Conservation (phyloP, 1,140 invertebrate genomes). For the Lineus longissimus region DNA sequence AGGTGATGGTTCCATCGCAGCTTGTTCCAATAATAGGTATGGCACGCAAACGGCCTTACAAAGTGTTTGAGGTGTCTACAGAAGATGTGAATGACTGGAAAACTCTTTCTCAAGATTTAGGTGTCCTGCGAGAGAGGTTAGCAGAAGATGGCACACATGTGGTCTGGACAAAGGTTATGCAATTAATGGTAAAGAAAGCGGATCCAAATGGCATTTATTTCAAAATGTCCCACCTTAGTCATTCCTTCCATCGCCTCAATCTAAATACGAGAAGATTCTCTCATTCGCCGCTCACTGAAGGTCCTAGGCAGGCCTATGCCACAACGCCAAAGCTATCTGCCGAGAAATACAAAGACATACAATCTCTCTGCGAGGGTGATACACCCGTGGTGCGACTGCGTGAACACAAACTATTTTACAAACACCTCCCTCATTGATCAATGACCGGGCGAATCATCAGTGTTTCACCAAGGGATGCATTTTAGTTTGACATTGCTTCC, state of each 20-base stretch:
- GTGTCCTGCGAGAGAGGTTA: background rate
- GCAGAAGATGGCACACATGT: background rate
- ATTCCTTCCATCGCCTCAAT: background rate
- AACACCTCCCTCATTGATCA: no score
- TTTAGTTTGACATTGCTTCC: no score
- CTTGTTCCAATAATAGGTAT: background rate
- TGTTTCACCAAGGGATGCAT: no score
- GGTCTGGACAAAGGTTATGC: background rate
- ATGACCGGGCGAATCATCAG: no score
- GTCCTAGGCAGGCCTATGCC: background rate
- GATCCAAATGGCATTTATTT: background rate
- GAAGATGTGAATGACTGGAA: background rate
- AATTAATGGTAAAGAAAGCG: background rate
- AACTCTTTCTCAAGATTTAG: background rate
- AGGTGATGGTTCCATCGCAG: background rate
- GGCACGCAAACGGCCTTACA: background rate
- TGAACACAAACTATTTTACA: background rate
- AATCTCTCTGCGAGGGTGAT: background rate
- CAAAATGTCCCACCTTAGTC: background rate
- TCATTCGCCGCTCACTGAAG: background rate
- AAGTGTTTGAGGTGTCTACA: background rate
- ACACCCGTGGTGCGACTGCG: background rate
- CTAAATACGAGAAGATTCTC: background rate
- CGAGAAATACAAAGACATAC: background rate
- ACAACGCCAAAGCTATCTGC: background rate